A percentile compares a stretch with the other conserved stretches of the same genome.
Conservation (phyloP, 2,113 vertebrate genomes). For the Spea bombifrons region DNA sequence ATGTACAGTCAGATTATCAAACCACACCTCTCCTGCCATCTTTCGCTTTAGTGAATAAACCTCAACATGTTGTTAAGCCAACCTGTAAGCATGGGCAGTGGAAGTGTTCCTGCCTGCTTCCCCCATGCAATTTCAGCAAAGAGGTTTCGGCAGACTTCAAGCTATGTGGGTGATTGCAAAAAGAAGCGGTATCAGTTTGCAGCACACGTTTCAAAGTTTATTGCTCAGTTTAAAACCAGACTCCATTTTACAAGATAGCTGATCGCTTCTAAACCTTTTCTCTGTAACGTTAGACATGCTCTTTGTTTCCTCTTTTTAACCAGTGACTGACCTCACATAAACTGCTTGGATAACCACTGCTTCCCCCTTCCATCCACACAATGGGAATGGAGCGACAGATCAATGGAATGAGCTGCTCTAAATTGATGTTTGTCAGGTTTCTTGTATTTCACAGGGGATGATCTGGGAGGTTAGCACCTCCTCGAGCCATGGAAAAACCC, state of each 20-base stretch:
- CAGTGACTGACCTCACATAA: constrained; percentile 46
- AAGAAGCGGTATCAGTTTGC: constrained; percentile 37
- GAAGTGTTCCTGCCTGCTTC: neutral
- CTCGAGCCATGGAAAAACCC: no score
- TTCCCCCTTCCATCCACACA: constrained; percentile 4
- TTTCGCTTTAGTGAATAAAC: no score
- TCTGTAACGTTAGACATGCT: constrained; percentile 34
- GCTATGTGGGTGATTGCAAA: constrained; percentile 27
- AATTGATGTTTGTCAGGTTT: no score
- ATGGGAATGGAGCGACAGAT: neutral
- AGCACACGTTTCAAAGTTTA: constrained; percentile 41
- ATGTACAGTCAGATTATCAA: no score
- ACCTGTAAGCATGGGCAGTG: neutral
- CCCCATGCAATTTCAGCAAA: neutral
- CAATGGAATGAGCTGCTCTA: no score
- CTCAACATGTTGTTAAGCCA: no score
- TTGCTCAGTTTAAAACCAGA: constrained; percentile 42
- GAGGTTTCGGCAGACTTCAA: constrained; percentile 1
- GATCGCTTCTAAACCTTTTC: constrained; percentile 44
- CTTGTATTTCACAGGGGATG: no score
- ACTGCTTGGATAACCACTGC: constrained; percentile 24
- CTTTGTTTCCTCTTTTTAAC: constrained; percentile 37
- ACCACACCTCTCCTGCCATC: no score
- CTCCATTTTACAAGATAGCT: constrained; percentile 48
- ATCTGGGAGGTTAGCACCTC: no score